Evolutionary conservation across 1,140 invertebrate genomes (phyloP).

Genomic region (Pomacea maculata): DNA sequence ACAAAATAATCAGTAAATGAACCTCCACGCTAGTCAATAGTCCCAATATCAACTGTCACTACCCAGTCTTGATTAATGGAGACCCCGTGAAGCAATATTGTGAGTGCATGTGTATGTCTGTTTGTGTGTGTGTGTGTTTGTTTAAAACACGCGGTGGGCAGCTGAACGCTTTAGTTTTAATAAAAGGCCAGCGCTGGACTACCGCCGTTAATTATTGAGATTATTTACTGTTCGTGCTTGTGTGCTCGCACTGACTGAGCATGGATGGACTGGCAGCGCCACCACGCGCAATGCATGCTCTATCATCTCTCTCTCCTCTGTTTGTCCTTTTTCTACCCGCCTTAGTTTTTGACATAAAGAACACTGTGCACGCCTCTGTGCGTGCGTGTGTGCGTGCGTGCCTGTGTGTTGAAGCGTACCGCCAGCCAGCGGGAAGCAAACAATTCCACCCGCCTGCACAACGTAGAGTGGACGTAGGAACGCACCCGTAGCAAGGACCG

Average conservation of each 20-base stretch:
- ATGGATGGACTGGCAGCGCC: background rate
- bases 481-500: background rate
- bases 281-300: background rate
- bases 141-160: background rate
- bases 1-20: too few species aligned
- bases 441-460: background rate
- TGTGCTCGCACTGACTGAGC: background rate
- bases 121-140: background rate
- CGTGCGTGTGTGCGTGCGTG: constrained; percentile 6
- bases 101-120: background rate
- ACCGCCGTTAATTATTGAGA: background rate
- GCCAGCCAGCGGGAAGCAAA: background rate
- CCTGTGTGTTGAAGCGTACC: background rate
- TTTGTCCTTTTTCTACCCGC: too few species aligned
- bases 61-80: too few species aligned
- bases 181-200: background rate
- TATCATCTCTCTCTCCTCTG: too few species aligned
- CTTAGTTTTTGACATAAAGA: background rate
- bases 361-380: background rate
- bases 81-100: background rate
- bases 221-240: background rate
- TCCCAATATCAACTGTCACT: too few species aligned
- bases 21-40: too few species aligned
- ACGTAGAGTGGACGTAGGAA: background rate
- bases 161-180: background rate